Evolutionary conservation across 1,140 invertebrate species (phyloP), one percentile per base, ranked within the genome.

Genomic region (Coenobita brevimanus): DNA sequence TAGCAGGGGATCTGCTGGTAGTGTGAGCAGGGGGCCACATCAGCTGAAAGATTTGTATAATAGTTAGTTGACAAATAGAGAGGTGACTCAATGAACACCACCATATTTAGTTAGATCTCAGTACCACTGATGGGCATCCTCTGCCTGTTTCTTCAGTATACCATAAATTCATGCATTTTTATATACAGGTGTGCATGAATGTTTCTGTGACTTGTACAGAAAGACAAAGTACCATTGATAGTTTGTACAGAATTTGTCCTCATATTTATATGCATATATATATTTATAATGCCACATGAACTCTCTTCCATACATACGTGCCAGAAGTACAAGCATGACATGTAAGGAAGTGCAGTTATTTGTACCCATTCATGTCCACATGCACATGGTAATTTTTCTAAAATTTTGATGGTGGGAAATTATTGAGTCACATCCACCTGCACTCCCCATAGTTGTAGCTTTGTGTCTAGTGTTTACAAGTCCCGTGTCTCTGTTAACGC

Each of bases 401-500:
- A 43, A 50, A 76, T 50, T 43, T 69, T 82, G n/a, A 82, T 76
- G 82, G 73, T 85, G 73, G 76, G 36, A 27, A 46, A 36, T 36
- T 79, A 73, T 87, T 87, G 85, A 87, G 85, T 87, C 85, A 87
- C 85, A 69, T 87, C 85, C 83, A 60, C 76, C 76, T 80, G 78
- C 85, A 87, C 85, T 60, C 76, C 76, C 85, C 76, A 87, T 87
- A 87, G 85, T 57, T 81, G 41, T 87, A 87, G 85, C 46, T 87
- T 62, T 76, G 76, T 87, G 85, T 87, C 85, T 87, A 87, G 85
- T 87, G 69, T 87, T 87, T 87, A 87, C 69, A 64, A 87, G 64
- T 62, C 76, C 67, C 67, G 85, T 87, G 85, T 87, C 76, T 80
- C 33, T 87, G 85, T 87, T 79, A 62, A 71, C 62, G 75, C 64